A percentile compares a stretch with the other conserved stretches of the same genome.
Conservation (phyloP, 2,888 invertebrate species). For the Melinaea menophilus region DNA sequence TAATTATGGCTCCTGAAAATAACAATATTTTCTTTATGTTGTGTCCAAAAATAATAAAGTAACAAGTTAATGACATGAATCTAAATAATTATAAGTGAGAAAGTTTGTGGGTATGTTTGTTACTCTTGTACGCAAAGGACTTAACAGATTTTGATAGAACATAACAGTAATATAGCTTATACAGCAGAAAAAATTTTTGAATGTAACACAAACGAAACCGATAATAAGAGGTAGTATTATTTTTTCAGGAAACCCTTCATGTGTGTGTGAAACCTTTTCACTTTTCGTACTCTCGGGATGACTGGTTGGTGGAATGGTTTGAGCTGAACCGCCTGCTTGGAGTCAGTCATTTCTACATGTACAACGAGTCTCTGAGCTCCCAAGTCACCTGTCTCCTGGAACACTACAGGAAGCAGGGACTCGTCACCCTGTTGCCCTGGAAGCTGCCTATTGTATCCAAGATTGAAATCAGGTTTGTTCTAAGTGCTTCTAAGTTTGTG, state of each 20-base stretch:
- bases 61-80: too few relatives aligned
- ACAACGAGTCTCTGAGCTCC: slow-evolving; percentile 91
- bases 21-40: too few relatives aligned
- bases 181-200: too few relatives aligned
- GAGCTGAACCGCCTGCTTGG: slow-evolving; percentile 91
- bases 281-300: slow-evolving; percentile 89
- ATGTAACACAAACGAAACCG: too few relatives aligned
- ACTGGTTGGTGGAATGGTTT: slow-evolving; percentile 92
- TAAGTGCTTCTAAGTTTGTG: background rate
- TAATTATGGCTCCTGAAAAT: too few relatives aligned
- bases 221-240: background rate
- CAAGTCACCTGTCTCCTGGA: slow-evolving; percentile 87
- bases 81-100: too few relatives aligned
- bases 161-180: too few relatives aligned
- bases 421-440: slow-evolving; percentile 88
- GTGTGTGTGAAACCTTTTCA: slow-evolving; percentile 95
- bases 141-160: too few relatives aligned
- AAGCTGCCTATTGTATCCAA: slow-evolving; percentile 91
- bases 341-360: slow-evolving; percentile 92
- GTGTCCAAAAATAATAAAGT: too few relatives aligned
- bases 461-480: slow-evolving; percentile 83
- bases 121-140: too few relatives aligned
- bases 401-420: slow-evolving; percentile 81
- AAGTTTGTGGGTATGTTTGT: too few relatives aligned
- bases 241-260: slow-evolving; percentile 79